phyloP scores from a whole-genome alignment of 2,797 vertebrate species.

The Gastrophryne carolinensis region DNA sequence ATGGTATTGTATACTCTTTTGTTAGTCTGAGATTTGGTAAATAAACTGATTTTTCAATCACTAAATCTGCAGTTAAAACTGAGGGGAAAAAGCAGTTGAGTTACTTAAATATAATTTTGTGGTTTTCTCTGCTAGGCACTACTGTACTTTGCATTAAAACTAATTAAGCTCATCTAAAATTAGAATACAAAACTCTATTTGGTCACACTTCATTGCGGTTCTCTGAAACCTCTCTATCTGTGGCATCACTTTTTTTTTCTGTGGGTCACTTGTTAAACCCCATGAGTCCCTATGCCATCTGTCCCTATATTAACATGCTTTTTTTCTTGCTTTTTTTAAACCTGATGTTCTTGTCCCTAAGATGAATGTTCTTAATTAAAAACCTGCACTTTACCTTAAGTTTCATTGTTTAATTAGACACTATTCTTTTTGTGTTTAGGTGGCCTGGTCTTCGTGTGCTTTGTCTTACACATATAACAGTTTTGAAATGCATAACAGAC shows the following conservation, averaged over 20 bases:
- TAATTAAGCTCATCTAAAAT: conserved; percentile 47
- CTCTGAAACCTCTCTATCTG: conserved; percentile 68
- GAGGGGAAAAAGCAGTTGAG: no score
- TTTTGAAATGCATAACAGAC: no score
- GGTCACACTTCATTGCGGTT: conserved; percentile 43
- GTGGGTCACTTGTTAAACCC: conserved; percentile 67
- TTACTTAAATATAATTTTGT: no score
- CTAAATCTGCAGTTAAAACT: no score
- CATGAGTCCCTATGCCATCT: conserved; percentile 72
- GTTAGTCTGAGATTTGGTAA: no score
- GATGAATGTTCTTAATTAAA: conserved; percentile 78
- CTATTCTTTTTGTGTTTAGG: no score
- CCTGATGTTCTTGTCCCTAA: conserved; percentile 73
- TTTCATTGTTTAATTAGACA: conserved; percentile 35
- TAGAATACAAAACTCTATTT: conserved; percentile 43
- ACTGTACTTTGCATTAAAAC: conserved; percentile 34
- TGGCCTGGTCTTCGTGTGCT: conserved; percentile 3
- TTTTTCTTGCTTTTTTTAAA: conserved; percentile 66
- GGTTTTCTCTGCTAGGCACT: conserved; percentile 23
- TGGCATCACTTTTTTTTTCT: conserved; percentile 59
- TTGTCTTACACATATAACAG: background rate
- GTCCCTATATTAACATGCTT: conserved; percentile 73
- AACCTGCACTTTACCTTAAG: conserved; percentile 66
- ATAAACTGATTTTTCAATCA: no score
- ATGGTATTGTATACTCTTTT: no score